Conservation (phyloP, 2,888 invertebrate genomes). For the Platerodrilus igneus region DNA sequence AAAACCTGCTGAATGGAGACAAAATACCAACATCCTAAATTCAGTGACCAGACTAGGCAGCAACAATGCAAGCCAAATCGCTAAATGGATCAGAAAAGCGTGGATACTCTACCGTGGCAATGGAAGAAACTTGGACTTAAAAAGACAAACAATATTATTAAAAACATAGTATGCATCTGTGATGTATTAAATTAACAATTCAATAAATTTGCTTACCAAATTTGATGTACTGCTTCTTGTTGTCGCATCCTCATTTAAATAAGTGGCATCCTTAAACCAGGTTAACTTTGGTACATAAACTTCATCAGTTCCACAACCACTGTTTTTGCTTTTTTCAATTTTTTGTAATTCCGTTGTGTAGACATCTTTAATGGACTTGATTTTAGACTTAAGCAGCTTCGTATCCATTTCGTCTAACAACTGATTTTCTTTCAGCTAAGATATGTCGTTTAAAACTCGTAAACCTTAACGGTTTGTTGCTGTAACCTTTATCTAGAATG, state of each 20-base stretch:
- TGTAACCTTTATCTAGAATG: constrained; percentile 5
- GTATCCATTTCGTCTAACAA: constrained; percentile 9
- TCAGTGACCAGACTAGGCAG: constrained; percentile 16
- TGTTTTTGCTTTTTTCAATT: constrained; percentile 36
- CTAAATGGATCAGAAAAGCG: constrained; percentile 8
- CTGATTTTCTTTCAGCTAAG: no score
- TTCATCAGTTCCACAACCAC: constrained; percentile 29
- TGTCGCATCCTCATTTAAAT: constrained; percentile 7
- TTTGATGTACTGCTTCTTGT: constrained; percentile 13
- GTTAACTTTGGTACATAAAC: constrained; percentile 37
- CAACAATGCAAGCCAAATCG: constrained; percentile 15
- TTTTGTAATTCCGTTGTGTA: constrained; percentile 35
- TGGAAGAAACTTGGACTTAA: constrained; percentile 14
- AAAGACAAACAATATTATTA: no score
- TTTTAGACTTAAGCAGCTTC: constrained; percentile 14
- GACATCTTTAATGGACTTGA: constrained; percentile 34
- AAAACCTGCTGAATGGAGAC: constrained; percentile 12
- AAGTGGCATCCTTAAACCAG: constrained; percentile 34
- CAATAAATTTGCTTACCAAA: constrained; percentile 10
- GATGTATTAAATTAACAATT: no score
- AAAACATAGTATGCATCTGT: no score
- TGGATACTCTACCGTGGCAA: constrained; percentile 11
- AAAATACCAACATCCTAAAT: constrained; percentile 17
- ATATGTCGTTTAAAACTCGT: no score
- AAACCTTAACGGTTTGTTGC: constrained; percentile 4